These are phyloP conservation scores for Eucidaris tribuloides DNA, from an alignment of 35 echinoderm and acorn worm species.

Conservation along the genomic window DNA sequence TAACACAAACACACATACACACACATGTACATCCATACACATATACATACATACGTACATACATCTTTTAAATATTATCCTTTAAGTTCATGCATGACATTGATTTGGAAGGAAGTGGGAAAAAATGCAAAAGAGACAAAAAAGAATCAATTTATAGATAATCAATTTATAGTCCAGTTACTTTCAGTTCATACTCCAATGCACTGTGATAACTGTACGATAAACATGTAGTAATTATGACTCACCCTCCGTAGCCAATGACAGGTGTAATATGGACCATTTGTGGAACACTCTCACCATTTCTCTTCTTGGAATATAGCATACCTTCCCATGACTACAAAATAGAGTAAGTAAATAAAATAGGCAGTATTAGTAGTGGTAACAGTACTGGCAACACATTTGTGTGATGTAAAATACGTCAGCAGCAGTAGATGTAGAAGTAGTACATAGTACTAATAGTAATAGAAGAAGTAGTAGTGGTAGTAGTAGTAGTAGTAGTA, in stretches of 20 bases:
- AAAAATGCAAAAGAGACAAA: background rate
- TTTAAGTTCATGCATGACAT: no score
- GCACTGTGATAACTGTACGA: background rate
- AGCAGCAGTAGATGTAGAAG: no score
- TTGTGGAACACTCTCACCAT: slow-evolving; percentile 84
- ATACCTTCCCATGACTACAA: slow-evolving; percentile 92
- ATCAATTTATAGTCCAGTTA: no score
- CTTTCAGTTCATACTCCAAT: background rate
- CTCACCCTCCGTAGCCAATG: slow-evolving; percentile 85
- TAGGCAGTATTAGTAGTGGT: no score
- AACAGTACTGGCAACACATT: background rate
- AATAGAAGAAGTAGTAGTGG: background rate
- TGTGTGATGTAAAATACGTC: no score
- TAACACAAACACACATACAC: no score
- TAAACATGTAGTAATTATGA: background rate
- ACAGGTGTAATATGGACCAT: slow-evolving; percentile 77
- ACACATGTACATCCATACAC: no score
- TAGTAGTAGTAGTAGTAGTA: background rate
- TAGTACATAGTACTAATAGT: no score
- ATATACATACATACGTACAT: no score
- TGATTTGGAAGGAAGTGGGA: no score
- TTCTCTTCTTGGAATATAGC: slow-evolving; percentile 84
- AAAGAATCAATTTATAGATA: background rate
- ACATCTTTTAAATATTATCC: no score
- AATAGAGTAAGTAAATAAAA: no score